These are phyloP conservation scores for Antennarius striatus DNA, from an alignment of 2,113 vertebrate species.

Conservation along the genomic window DNA sequence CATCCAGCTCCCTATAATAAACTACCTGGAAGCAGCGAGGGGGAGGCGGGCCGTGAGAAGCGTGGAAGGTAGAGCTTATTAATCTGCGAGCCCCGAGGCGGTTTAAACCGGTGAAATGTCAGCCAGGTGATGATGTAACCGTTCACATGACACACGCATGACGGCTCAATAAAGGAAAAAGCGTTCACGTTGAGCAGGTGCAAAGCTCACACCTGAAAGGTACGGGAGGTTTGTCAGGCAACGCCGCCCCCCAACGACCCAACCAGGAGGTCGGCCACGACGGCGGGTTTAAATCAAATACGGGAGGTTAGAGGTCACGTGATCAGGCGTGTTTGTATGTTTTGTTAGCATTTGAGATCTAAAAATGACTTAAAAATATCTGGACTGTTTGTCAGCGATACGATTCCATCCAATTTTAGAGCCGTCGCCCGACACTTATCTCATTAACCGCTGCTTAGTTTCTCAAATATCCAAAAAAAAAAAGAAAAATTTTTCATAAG, in stretches of 20 bases:
- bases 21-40: constrained; percentile 33
- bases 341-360: too few species aligned
- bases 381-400: neutral
- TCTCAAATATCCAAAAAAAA: too few species aligned
- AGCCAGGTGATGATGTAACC: constrained; percentile 14
- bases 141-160: neutral
- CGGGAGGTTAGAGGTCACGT: too few species aligned
- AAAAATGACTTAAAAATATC: neutral
- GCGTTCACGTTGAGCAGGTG: neutral
- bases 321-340: too few species aligned
- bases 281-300: too few species aligned
- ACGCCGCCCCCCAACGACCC: too few species aligned
- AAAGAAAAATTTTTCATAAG: too few species aligned
- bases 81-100: constrained; percentile 20
- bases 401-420: neutral
- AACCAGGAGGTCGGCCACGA: too few species aligned
- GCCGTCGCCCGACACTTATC: neutral
- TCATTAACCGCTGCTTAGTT: too few species aligned
- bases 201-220: neutral
- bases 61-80: constrained; percentile 5
- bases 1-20: constrained; percentile 21
- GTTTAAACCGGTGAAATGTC: constrained; percentile 30
- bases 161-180: neutral
- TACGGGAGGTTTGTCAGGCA: neutral
- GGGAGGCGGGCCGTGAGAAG: constrained; percentile 2